Percentiles rank a stretch among this genome's conserved stretches.
Conservation (phyloP, 1,140 invertebrate genomes). For the Cotesia vestalis region DNA sequence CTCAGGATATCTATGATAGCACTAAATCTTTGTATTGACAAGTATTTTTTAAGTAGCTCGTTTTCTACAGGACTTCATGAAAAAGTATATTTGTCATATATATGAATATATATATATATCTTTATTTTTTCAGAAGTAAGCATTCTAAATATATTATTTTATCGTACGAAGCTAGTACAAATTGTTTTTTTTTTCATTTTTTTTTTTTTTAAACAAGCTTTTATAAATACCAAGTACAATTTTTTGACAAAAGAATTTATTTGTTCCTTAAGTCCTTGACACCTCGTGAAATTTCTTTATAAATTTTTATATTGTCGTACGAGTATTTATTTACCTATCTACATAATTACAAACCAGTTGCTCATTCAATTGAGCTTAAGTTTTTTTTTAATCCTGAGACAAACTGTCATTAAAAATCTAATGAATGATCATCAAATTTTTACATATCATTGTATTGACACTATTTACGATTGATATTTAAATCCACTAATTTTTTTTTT, state of each 20-base stretch:
- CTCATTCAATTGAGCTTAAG: too few species aligned
- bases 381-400: constrained; percentile 9
- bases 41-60: constrained; percentile 28
- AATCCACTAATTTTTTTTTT: too few species aligned
- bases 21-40: constrained; percentile 13
- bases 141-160: too few species aligned
- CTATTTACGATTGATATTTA: background rate
- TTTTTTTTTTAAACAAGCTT: too few species aligned
- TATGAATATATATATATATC: background rate
- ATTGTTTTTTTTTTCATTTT: too few species aligned
- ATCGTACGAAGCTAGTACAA: too few species aligned
- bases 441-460: constrained; percentile 1
- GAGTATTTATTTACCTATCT: constrained; percentile 1
- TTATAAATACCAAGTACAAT: background rate
- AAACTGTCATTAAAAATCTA: constrained; percentile 7
- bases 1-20: constrained; percentile 21
- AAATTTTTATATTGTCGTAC: background rate
- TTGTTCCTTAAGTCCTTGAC: constrained; percentile 11
- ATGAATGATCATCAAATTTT: constrained; percentile 5
- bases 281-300: background rate
- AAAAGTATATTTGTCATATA: constrained; percentile 1
- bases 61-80: constrained; percentile 36
- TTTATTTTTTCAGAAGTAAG: constrained; percentile 14
- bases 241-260: constrained; percentile 6
- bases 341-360: background rate